Base-by-base conservation (phyloP, 1,140 invertebrate genomes). In the Pseudomyrmex concolor region DNA sequence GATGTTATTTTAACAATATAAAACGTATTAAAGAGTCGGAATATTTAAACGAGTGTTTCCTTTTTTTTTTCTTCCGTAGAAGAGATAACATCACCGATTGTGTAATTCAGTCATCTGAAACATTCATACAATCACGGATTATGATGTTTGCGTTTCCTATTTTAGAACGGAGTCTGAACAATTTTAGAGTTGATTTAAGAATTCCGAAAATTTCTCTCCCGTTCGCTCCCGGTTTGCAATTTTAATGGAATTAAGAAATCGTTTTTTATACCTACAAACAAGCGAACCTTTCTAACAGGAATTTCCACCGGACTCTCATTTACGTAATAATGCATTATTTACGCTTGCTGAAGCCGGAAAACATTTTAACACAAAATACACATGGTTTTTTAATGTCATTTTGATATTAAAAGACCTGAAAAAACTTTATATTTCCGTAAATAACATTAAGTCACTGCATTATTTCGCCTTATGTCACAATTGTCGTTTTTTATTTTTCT, bases 231-330 rank as follows among this genome's bases (percentile, higher is more conserved):
- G 66, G 51, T 50, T 43, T 59, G 12, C 43, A 48, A 25, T 71
- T 70, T 71, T 80, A 78, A 78, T 78, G 54, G 64, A 70, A 68
- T 78, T 78, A 80, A 71, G 76, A 71, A 60, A 70, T 80, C 76
- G 51, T 59, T 71, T 80, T 80, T 59, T 48, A 45, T n/a, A 54
- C 19, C 45, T 15, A 55, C 76, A 80, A 80, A 80, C 66, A 71
- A 34, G 22, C 12, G 54, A 17, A 22, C 34, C 76, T 50, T 17
- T 70, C 55, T 19, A 80, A 71, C 22, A 45, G 54, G 45, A 71
- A 71, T 80, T 71, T 59, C 66, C 66, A 66, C 5, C 45, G 17
- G 34, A 48, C 34, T 59, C 15, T 15, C 43, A 59, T 71, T 80
- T 59, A 12, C 66, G 43, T 80, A 60, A 80, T 70, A 80, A 80